Conservation (phyloP, 1,140 invertebrate genomes). For the Halyomorpha halys region DNA sequence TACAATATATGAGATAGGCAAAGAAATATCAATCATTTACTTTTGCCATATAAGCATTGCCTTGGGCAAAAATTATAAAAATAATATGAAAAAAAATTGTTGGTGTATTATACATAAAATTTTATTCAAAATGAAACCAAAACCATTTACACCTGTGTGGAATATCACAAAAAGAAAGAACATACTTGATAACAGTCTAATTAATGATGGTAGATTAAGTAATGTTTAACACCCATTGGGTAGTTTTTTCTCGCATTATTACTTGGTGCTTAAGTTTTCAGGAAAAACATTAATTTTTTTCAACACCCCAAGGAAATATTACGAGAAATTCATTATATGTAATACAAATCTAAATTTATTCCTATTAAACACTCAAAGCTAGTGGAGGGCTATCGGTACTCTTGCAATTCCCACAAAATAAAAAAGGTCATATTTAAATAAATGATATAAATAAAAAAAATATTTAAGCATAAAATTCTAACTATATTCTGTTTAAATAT, state of each 20-base stretch:
- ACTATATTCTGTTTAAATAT: not conserved
- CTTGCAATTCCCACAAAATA: conserved; percentile 5
- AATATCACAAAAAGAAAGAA: not conserved
- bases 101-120: too few relatives aligned
- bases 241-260: not conserved
- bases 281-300: not conserved
- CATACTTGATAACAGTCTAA: not conserved
- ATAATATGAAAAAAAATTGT: too few relatives aligned
- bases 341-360: conserved; percentile 14
- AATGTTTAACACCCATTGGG: not conserved
- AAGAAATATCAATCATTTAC: too few relatives aligned
- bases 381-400: conserved; percentile 13
- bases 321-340: not conserved
- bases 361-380: conserved; percentile 16
- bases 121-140: too few relatives aligned
- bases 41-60: too few relatives aligned
- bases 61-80: too few relatives aligned
- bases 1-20: too few relatives aligned
- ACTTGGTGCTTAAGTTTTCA: not conserved
- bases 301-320: conserved; percentile 1
- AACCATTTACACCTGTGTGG: too few relatives aligned
- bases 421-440: not conserved
- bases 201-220: not conserved
- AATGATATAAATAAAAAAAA: not conserved
- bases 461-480: conserved; percentile 2